phyloP scores from a whole-genome alignment of 2,888 invertebrate species.

The Molanna angustata region DNA sequence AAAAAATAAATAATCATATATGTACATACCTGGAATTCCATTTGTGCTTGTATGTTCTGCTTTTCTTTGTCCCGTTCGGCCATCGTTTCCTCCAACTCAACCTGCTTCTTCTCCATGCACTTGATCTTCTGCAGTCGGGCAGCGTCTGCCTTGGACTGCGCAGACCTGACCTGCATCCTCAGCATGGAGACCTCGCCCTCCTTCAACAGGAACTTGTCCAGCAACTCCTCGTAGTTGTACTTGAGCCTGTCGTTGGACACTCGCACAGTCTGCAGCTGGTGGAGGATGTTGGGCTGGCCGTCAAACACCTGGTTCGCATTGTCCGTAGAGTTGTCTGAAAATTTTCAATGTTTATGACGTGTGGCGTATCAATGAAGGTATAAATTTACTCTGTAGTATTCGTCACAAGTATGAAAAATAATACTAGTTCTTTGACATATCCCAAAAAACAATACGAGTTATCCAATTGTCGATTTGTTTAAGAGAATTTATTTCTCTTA shows the following conservation, averaged over 20 bases:
- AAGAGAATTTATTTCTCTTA: no score
- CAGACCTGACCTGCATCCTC: constrained; percentile 52
- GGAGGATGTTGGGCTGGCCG: no score
- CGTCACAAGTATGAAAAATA: no score
- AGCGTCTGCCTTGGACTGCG: constrained; percentile 46
- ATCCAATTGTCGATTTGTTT: no score
- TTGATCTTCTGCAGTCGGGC: constrained; percentile 48
- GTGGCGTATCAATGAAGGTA: no score
- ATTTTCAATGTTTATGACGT: no score
- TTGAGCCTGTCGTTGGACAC: constrained; percentile 33
- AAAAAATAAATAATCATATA: neutral
- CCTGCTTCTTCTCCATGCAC: constrained; percentile 48
- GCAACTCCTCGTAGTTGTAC: constrained; percentile 27
- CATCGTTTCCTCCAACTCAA: constrained; percentile 54
- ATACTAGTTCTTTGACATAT: no score
- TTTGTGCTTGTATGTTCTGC: constrained; percentile 49
- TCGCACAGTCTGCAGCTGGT: constrained; percentile 25
- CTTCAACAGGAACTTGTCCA: constrained; percentile 54
- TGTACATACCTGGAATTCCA: constrained; percentile 55
- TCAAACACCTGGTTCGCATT: no score
- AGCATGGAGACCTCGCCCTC: constrained; percentile 58
- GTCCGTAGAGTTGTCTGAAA: no score
- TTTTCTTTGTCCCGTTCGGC: constrained; percentile 44
- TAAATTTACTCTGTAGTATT: no score
- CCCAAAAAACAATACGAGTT: no score